phyloP scores from a whole-genome alignment of 2,888 invertebrate genomes.

The Germaria angustata region DNA sequence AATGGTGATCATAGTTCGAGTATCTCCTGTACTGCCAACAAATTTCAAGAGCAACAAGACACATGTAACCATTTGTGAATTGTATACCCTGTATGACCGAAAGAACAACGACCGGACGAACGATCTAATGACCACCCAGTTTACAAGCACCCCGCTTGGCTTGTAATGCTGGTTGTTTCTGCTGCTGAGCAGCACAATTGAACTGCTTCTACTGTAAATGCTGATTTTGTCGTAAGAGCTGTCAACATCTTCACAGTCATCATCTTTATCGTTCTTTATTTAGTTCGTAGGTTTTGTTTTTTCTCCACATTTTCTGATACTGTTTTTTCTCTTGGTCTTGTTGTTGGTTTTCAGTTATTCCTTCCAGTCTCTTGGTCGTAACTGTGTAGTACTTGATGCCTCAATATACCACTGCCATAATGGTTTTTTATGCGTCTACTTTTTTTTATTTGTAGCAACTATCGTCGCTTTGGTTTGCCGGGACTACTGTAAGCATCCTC shows the following conservation, averaged over 20 bases:
- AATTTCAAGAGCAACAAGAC: slow-evolving; percentile 37
- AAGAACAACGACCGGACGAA: neutral
- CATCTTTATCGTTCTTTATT: slow-evolving; percentile 48
- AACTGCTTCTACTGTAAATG: slow-evolving; percentile 41
- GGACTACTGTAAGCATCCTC: slow-evolving; percentile 48
- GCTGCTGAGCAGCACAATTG: slow-evolving; percentile 40
- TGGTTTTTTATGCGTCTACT: slow-evolving; percentile 25
- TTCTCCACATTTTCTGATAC: slow-evolving; percentile 36
- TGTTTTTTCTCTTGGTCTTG: neutral
- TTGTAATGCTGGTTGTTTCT: slow-evolving; percentile 48
- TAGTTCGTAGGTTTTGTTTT: neutral
- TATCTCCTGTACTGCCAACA: neutral
- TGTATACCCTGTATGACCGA: slow-evolving; percentile 20
- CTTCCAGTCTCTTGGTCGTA: neutral
- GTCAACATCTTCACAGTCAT: slow-evolving; percentile 65
- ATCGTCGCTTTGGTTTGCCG: slow-evolving; percentile 39
- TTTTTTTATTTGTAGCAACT: slow-evolving; percentile 25
- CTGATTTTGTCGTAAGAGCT: slow-evolving; percentile 64
- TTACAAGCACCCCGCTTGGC: slow-evolving; percentile 63
- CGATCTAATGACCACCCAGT: slow-evolving; percentile 65
- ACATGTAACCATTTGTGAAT: slow-evolving; percentile 60
- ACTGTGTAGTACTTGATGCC: slow-evolving; percentile 46
- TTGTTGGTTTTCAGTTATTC: neutral
- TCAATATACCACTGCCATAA: slow-evolving; percentile 13
- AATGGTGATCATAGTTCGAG: slow-evolving; percentile 6